phyloP scores from a whole-genome alignment of 2,888 invertebrate genomes.

The Drosophila yooni region DNA sequence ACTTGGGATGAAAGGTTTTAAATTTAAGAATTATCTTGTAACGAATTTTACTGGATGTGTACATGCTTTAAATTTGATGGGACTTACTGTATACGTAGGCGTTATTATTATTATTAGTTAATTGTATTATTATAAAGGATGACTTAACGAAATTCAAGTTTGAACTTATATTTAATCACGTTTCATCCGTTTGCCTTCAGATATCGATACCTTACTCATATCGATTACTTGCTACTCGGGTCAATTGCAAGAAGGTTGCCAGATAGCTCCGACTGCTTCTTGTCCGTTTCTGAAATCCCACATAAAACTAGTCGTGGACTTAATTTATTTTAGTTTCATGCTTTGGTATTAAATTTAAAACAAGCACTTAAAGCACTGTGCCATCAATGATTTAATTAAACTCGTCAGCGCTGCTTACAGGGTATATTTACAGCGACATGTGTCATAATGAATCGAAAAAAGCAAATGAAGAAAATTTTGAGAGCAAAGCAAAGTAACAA shows the following conservation, averaged over 20 bases:
- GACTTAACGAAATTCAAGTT: not conserved
- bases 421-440: conserved; percentile 51
- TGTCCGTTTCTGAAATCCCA: not conserved
- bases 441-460: conserved; percentile 46
- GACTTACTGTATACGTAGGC: not conserved
- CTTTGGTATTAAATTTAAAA: not conserved
- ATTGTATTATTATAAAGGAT: not conserved
- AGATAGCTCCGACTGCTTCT: not conserved
- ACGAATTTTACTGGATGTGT: not conserved
- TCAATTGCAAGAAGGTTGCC: not conserved
- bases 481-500: conserved; percentile 37
- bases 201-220: not conserved
- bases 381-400: not conserved
- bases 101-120: not conserved
- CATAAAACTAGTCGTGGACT: not conserved
- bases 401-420: not conserved
- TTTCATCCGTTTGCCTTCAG: not conserved
- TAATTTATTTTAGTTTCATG: not conserved
- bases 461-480: conserved; percentile 18
- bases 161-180: not conserved
- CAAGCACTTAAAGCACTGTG: not conserved
- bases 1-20: not conserved
- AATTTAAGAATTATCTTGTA: not conserved
- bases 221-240: not conserved
- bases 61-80: not conserved